A percentile compares a stretch with the other conserved stretches of the same genome.
These are phyloP conservation scores for Brachyhypopomus gauderio DNA, from an alignment of 2,113 vertebrate species.

Conservation along the genomic window DNA sequence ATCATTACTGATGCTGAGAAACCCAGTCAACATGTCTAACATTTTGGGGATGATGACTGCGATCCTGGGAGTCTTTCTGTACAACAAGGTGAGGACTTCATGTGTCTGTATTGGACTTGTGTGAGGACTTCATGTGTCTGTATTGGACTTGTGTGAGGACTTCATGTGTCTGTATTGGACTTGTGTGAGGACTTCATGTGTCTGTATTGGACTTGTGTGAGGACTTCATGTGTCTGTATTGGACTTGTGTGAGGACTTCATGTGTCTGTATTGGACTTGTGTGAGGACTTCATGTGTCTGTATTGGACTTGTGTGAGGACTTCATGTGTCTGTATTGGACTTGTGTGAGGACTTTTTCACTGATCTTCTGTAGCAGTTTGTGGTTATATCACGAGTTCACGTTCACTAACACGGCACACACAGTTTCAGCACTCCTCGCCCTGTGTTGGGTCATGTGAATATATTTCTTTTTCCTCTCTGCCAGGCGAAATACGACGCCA, in stretches of 20 bases:
- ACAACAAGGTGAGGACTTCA: slow-evolving; percentile 87
- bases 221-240: background rate
- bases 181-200: no score
- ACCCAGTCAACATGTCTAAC: slow-evolving; percentile 88
- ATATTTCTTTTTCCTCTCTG: slow-evolving; percentile 1
- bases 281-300: slow-evolving; percentile 70
- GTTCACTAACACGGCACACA: no score
- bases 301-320: no score
- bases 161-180: background rate
- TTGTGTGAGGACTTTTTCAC: no score
- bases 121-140: no score
- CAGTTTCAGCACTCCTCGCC: background rate
- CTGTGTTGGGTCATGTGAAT: background rate
- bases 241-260: slow-evolving; percentile 67
- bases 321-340: background rate
- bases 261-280: no score
- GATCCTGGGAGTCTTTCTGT: slow-evolving; percentile 93
- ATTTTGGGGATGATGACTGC: slow-evolving; percentile 96
- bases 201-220: no score
- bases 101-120: background rate
- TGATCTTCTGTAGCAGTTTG: background rate
- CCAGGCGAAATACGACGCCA: slow-evolving; percentile 87
- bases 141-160: no score
- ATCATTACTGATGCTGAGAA: slow-evolving; percentile 93
- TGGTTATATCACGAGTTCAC: background rate